A percentile compares a stretch with the other conserved stretches of the same genome.
These are phyloP conservation scores for Gavialis gangeticus DNA, from an alignment of 2,113 vertebrate genomes.

Conservation along the genomic window DNA sequence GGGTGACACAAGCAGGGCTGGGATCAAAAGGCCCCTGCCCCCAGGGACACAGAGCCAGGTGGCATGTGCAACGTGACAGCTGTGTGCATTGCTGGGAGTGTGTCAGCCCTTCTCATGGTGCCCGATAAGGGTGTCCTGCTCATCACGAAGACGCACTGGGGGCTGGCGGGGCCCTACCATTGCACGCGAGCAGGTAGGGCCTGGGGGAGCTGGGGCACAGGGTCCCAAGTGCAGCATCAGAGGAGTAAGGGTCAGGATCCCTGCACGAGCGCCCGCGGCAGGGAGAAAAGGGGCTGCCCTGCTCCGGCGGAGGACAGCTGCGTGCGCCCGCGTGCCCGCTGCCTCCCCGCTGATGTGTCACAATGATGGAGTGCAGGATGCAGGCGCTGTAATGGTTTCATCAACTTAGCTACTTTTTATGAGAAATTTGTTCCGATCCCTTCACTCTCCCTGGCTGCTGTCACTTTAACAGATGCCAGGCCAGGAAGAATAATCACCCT, in stretches of 20 bases:
- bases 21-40: background rate
- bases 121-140: background rate
- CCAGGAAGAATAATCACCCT: constrained; percentile 61
- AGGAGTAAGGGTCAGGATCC: rapidly evolving
- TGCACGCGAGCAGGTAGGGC: background rate
- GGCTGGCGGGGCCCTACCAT: rapidly evolving
- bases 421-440: constrained; percentile 77
- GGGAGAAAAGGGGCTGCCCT: background rate
- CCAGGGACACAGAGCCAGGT: background rate
- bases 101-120: background rate
- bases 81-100: background rate
- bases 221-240: background rate
- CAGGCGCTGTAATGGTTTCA: constrained; percentile 81
- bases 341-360: constrained; percentile 77
- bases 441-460: constrained; percentile 63
- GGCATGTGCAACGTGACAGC: rapidly evolving
- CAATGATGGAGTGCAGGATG: constrained; percentile 80
- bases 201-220: rapidly evolving
- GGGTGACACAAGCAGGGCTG: background rate
- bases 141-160: rapidly evolving
- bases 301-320: background rate
- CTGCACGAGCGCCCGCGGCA: rapidly evolving
- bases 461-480: constrained; percentile 74
- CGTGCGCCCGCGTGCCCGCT: rapidly evolving
- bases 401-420: constrained; percentile 77